Evolutionary conservation across 2,888 invertebrate species (phyloP).

Genomic region (Drosophila niveifrons): DNA sequence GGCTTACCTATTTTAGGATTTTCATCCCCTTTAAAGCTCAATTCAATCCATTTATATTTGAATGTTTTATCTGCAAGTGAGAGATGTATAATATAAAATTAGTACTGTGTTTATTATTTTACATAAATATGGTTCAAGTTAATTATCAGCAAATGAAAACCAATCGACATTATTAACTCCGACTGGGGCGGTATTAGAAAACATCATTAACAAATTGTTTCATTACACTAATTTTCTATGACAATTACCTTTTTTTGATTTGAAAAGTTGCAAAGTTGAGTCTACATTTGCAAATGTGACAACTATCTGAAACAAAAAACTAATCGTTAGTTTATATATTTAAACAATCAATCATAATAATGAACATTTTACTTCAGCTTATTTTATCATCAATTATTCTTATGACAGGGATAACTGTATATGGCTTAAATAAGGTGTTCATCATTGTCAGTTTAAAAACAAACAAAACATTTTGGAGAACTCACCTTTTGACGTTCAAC

Average conservation of each 20-base stretch:
- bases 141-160: conserved; percentile 45
- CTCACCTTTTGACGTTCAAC: conserved; percentile 19
- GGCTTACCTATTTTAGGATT: conserved; percentile 27
- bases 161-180: conserved; percentile 55
- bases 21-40: background rate
- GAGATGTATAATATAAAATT: background rate
- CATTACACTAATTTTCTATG: background rate
- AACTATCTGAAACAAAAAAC: conserved; percentile 7
- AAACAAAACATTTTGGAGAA: background rate
- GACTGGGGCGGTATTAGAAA: conserved; percentile 58
- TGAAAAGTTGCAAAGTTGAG: background rate
- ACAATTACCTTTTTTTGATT: conserved; percentile 30
- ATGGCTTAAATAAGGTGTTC: conserved; percentile 56
- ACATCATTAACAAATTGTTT: conserved; percentile 30
- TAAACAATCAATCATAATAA: background rate
- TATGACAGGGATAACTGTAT: conserved; percentile 72
- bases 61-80: conserved; percentile 18
- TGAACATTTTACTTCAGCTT: conserved; percentile 26
- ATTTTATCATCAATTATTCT: conserved; percentile 65
- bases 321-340: background rate
- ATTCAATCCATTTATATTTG: background rate
- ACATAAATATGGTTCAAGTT: background rate
- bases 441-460: conserved; percentile 34
- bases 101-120: background rate
- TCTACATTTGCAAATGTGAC: background rate